A percentile compares a stretch with the other conserved stretches of the same genome.
Evolutionary conservation across 2,797 vertebrate genomes (phyloP).

Genomic region (Urocyon cinereoargenteus): DNA sequence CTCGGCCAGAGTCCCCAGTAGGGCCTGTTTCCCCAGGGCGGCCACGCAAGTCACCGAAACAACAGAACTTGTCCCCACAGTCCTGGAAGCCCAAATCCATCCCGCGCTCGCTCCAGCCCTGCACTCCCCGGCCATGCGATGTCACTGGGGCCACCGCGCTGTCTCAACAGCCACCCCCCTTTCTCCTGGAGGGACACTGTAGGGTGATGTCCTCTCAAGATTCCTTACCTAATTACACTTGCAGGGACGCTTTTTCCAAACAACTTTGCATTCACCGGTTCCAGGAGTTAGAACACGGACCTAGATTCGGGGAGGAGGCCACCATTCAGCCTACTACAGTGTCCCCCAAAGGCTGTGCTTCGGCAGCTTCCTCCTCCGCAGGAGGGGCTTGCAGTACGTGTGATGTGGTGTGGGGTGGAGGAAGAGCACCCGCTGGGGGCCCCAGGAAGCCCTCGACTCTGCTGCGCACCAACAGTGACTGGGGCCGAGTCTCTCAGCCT

Average conservation of each 20-base stretch:
- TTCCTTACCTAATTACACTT: background rate
- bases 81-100: background rate
- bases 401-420: fast-evolving
- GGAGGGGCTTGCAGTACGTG: background rate
- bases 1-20: background rate
- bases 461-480: background rate
- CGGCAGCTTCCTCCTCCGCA: background rate
- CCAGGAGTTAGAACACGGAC: background rate
- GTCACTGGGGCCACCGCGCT: too few species aligned
- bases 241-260: background rate
- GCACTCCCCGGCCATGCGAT: too few species aligned
- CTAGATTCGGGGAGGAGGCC: too few species aligned
- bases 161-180: too few species aligned
- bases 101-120: background rate
- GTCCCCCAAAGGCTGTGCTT: background rate
- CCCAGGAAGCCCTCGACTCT: background rate
- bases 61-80: fast-evolving
- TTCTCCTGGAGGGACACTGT: background rate
- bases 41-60: background rate
- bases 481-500: background rate
- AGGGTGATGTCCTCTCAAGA: background rate
- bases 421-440: fast-evolving
- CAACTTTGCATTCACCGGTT: fast-evolving
- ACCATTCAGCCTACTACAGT: background rate
- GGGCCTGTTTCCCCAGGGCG: background rate